Base-by-base conservation (phyloP, 1,140 invertebrate species). In the Drosophila serrata region DNA sequence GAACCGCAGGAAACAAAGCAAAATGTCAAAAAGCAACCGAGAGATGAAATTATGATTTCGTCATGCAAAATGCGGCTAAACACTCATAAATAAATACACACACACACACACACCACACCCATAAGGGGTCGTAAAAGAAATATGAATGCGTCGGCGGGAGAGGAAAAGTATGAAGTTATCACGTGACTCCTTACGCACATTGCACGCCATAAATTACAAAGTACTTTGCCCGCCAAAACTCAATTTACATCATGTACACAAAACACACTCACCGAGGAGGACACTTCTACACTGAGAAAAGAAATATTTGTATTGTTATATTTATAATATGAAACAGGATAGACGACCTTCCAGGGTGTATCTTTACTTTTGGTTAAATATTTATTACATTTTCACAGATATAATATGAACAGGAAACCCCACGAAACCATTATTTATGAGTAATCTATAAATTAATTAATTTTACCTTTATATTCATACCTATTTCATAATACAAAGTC, bases 191-290 rank as follows among this genome's bases (percentile, higher is more conserved):
- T 84, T 84, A 90, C 85, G 86, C 85, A 90, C 85, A 90, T 90
- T 90, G 85, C 85, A 90, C 65, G 81, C 81, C 85, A 90, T 90
- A 90, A 90, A 90, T 90, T 90, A 90, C 85, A 81, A 90, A 90
- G 85, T 90, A 90, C 85, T 90, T 90, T 90, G 76, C 63, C 69
- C 78, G 85, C 81, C 81, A 72, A 90, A 90, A 90, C 85, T 90
- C 85, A 90, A 90, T 90, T 90, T 90, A 90, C 85, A 90, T 90
- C 72, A 88, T 72, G 49, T 74, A 84, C 68, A 75, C 63, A 62
- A 43, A 72, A 33, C 61, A 51, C 39, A 61, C 70, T 19, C 55
- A 46, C 51, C 65, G 40, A 24, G 33, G 51, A 55, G 51, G 51
- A 55, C 51, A 24, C 33, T 3, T 13, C 9, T 55, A 55, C 51